phyloP scores from a whole-genome alignment of 2,888 invertebrate genomes.

The Harpagoxenus sublaevis region DNA sequence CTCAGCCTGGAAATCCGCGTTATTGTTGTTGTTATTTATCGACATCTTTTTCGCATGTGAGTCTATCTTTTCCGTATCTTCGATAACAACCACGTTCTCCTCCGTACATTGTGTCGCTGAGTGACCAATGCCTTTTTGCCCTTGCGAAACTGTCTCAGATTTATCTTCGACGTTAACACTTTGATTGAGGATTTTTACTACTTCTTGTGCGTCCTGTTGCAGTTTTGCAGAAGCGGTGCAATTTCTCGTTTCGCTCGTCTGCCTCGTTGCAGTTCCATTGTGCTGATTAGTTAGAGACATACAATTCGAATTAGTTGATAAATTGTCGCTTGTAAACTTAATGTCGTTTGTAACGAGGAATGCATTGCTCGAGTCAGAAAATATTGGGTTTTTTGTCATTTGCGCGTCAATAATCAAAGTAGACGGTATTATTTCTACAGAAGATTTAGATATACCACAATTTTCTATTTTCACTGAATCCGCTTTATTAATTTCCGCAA shows the following conservation, averaged over 20 bases:
- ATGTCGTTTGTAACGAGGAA: slow-evolving; percentile 26
- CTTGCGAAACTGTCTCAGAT: slow-evolving; percentile 6
- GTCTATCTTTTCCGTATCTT: slow-evolving; percentile 3
- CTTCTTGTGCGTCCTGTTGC: slow-evolving; percentile 43
- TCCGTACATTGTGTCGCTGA: neutral
- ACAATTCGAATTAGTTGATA: slow-evolving; percentile 26
- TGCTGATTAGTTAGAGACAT: slow-evolving; percentile 31
- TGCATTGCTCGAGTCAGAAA: slow-evolving; percentile 21
- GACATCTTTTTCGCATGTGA: slow-evolving; percentile 26
- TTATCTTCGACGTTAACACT: neutral
- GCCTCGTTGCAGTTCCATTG: slow-evolving; percentile 10
- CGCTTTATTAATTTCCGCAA: slow-evolving; percentile 30
- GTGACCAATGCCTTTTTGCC: slow-evolving; percentile 1
- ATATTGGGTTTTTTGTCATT: slow-evolving; percentile 16
- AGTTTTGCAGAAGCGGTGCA: neutral
- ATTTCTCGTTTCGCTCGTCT: slow-evolving; percentile 16
- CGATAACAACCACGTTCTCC: neutral
- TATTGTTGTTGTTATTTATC: slow-evolving; percentile 64
- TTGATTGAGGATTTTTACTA: neutral
- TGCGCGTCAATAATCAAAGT: slow-evolving; percentile 22
- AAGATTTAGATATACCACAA: slow-evolving; percentile 20
- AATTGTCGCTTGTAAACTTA: slow-evolving; percentile 33
- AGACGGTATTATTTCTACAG: slow-evolving; percentile 26
- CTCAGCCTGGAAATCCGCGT: slow-evolving; percentile 60
- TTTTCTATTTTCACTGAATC: slow-evolving; percentile 60